Conservation (phyloP, 2,888 invertebrate species). For the Acholoe squamosa region DNA sequence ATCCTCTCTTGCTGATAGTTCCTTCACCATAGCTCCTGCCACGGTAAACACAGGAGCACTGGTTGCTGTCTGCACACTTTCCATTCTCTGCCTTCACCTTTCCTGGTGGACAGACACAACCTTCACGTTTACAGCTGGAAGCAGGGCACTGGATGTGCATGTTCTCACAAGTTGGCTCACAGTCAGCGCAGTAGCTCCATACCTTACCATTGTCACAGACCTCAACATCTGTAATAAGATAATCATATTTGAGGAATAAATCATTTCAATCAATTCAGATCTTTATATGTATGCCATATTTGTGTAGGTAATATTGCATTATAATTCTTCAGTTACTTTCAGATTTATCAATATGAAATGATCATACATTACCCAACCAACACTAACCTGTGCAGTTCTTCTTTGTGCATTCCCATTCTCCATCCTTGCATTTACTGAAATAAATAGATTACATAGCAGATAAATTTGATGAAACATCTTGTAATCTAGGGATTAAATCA, state of each 20-base stretch:
- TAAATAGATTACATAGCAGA: conserved; percentile 8
- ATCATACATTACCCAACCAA: no score
- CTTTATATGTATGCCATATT: no score
- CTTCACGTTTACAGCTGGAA: conserved; percentile 81
- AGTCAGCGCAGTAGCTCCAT: conserved; percentile 90
- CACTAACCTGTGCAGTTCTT: conserved; percentile 43
- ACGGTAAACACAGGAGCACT: conserved; percentile 95
- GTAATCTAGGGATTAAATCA: background rate
- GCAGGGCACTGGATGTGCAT: conserved; percentile 88
- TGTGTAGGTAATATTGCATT: no score
- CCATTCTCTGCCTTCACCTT: conserved; percentile 70
- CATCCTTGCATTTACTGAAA: conserved; percentile 43
- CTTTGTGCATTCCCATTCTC: conserved; percentile 49
- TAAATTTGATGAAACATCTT: background rate
- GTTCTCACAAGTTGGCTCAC: conserved; percentile 92
- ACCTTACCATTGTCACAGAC: conserved; percentile 84
- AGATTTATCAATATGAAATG: no score
- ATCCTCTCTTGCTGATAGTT: conserved; percentile 90
- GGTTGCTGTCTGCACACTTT: conserved; percentile 87
- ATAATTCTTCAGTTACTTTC: no score
- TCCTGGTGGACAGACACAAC: conserved; percentile 86
- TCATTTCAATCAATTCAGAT: no score
- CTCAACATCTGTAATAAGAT: background rate
- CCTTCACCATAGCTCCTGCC: conserved; percentile 92
- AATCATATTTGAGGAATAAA: background rate